These are phyloP conservation scores for Cirrhinus mrigala DNA, from an alignment of 2,797 vertebrate species.

Conservation along the genomic window DNA sequence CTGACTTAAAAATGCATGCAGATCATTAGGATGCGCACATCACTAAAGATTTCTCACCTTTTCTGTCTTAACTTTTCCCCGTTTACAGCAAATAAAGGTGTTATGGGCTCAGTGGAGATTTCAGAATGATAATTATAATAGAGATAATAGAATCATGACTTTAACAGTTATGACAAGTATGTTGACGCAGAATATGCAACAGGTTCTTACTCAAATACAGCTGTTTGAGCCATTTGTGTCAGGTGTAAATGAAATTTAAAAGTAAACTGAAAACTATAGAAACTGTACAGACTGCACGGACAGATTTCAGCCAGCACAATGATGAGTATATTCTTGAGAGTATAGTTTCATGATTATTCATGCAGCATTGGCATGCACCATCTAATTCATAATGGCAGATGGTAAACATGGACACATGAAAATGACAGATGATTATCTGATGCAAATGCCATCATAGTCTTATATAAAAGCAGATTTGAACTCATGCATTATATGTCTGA, in stretches of 20 bases:
- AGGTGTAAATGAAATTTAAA: background rate
- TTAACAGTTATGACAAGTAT: background rate
- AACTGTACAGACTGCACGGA: no score
- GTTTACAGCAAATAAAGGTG: conserved; percentile 85
- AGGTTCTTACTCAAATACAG: background rate
- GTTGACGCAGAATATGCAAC: background rate
- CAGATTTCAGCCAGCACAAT: background rate
- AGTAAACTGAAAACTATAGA: no score
- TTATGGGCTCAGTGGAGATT: conserved; percentile 50
- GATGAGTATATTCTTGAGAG: background rate
- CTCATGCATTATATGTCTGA: conserved; percentile 68
- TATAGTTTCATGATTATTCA: background rate
- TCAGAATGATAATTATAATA: conserved; percentile 15
- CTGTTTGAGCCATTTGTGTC: background rate
- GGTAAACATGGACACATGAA: background rate
- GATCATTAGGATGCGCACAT: conserved; percentile 72
- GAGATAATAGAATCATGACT: background rate
- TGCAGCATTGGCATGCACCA: background rate
- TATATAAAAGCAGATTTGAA: conserved; percentile 44
- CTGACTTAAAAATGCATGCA: conserved; percentile 73
- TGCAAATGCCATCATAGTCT: conserved; percentile 3
- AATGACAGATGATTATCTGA: background rate
- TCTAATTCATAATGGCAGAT: background rate
- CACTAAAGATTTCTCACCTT: conserved; percentile 63
- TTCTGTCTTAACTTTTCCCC: conserved; percentile 62